Evolutionary conservation across 2,113 vertebrate genomes (phyloP), one percentile per base, ranked within the genome.

Genomic region (Gambusia holbrooki): DNA sequence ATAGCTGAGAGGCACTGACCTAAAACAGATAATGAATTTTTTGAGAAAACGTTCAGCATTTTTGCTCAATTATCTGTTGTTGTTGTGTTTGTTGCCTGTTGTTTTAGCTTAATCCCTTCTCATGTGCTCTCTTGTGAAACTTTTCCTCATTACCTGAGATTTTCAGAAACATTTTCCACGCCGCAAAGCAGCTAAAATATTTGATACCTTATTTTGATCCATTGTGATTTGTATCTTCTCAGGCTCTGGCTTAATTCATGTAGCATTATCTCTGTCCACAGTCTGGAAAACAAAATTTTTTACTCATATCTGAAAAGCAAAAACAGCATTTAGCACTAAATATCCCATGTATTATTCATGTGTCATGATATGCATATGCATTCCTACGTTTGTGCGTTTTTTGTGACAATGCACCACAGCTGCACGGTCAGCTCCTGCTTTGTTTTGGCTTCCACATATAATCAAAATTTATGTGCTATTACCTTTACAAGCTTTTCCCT

Each of bases 381-480:
- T 66, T 70, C 51, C 51, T 58, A n/a, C 22, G 6, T 8, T 7
- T 58, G 51, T 8, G 33, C 70, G 32, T 27, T 37, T 6, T 51
- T 6, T 51, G 29, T 40, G 33, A 28, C 60, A 62, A n/a, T 63
- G 35, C 25, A 4, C 14, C 1, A 4, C 72, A 61, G 48, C 79
- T 69, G 42, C 28, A 17, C 28, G 9, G 58, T 69, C 51, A 58
- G 61, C n/a, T 63, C 15, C 54, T 73, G 45, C 25, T 69, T 62
- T 60, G 25, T 62, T 80, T 51, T 71, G 12, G n/a, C 37, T 60
- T 29, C 15, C 3, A 72, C 63, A 30, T 14, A 70, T 14, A 58
- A 74, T 45, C 40, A 79, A 22, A 82, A 79, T 74, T 76, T n/a
- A 69, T 33, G 42, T 62, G 80, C 84, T 71, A 77, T 72, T 76